Evolutionary conservation across 2,797 vertebrate species (phyloP), one percentile per base, ranked within the genome.

Genomic region (Octomys mimax): DNA sequence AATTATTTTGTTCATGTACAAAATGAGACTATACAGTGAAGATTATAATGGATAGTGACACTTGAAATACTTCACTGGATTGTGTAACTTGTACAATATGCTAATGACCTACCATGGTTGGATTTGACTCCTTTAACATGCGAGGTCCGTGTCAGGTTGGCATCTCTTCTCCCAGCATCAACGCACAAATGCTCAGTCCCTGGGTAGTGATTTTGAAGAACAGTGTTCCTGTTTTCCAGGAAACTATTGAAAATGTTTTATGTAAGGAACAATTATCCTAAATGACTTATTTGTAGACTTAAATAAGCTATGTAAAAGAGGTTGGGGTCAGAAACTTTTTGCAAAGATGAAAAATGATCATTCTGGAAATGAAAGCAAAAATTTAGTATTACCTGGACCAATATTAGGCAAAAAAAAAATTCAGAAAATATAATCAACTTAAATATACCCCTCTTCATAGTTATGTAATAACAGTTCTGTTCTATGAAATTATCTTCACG

Each of bases 341-440:
- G 19, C 87, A 33, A 90, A 96, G 84, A n/a, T 46, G 18, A 86
- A 91, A 91, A 91, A 52, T 26, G 13, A 79, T 59, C 13, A 26
- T 81, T 93, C 7, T 90, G 85, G 42, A 92, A 95, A 81, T 70
- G 88, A 90, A 5, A 95, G 24, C 7, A 68, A 94, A 92, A 83
- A 66, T 33, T 88, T 64, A 31, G 36, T 94, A 21, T 92, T 52
- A 81, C 42, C 10, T 22, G 82, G 57, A 54, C 18, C 89, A 57
- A 39, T 62, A 57, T 92, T 81, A 93, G 22, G 19, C n/a, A n/a
- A n/a, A 75, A 84, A 82, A 73, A 87, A 46, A 0, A 85, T 92
- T 81, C 54, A 94, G 24, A 75, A 96, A 89, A 61, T 2, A 39
- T 64, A n/a, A 86, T 82, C n/a, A 31, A 87, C 71, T 87, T 87